These are phyloP conservation scores for Drosophila pectinifera DNA, from an alignment of 1,140 invertebrate species.

Conservation along the genomic window DNA sequence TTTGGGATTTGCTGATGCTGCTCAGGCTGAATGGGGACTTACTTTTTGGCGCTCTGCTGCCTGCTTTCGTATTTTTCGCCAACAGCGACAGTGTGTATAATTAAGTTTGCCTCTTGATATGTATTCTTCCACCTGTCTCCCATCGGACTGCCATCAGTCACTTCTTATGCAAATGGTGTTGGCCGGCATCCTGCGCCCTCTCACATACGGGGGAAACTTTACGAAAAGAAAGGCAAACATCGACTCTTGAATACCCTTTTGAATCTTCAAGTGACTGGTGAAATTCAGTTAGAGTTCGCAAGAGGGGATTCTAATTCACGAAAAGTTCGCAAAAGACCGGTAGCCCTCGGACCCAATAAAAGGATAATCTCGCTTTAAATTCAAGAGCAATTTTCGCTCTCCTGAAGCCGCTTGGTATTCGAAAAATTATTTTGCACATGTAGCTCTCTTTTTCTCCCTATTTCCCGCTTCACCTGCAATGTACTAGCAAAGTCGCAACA, in stretches of 20 bases:
- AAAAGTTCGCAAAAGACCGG: too few relatives aligned
- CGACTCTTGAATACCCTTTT: slow-evolving; percentile 14
- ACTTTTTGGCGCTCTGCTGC: slow-evolving; percentile 22
- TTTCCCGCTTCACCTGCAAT: too few relatives aligned
- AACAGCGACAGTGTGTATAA: slow-evolving; percentile 46
- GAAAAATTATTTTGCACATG: too few relatives aligned
- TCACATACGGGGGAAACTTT: slow-evolving; percentile 3
- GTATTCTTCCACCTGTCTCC: slow-evolving; percentile 54
- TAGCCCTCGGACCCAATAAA: too few relatives aligned
- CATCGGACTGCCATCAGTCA: slow-evolving; percentile 58
- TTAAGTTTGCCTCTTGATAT: slow-evolving; percentile 69
- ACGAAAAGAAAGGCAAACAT: not conserved
- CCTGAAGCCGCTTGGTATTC: too few relatives aligned
- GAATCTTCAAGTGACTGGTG: too few relatives aligned
- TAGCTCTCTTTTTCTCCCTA: too few relatives aligned
- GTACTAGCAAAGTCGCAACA: too few relatives aligned
- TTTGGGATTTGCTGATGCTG: slow-evolving; percentile 79
- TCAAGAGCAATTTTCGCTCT: too few relatives aligned
- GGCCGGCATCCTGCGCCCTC: slow-evolving; percentile 21
- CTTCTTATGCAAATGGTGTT: slow-evolving; percentile 61
- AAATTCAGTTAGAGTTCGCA: too few relatives aligned
- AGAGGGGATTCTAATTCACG: too few relatives aligned
- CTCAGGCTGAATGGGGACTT: slow-evolving; percentile 68
- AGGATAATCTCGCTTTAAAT: too few relatives aligned
- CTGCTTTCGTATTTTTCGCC: slow-evolving; percentile 35